Base-by-base conservation (phyloP, 2,113 vertebrate genomes). In the Turdus rufiventris region DNA sequence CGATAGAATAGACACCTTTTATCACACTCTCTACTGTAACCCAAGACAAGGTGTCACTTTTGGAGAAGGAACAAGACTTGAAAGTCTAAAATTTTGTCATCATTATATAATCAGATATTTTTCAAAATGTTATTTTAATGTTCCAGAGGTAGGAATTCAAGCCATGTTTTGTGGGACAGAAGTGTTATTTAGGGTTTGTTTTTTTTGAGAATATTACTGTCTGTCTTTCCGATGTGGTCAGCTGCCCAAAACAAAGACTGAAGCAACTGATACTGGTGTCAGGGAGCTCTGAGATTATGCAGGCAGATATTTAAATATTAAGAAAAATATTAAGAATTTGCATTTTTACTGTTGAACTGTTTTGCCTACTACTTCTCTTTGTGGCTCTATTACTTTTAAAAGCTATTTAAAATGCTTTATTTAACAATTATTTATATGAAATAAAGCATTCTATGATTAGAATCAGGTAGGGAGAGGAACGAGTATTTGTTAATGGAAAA, bases 401-500 rank as follows among this genome's bases (percentile, higher is more conserved):
- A 31, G 12, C 61, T 61, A 43, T 70, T 79, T 81, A 2, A 80
- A 83, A 45, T 33, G 43, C 61, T 91, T 67, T 61, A 56, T 78
- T 78, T 77, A 29, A 8, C 51, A 73, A 51, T 80, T 88, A 67
- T 58, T 83, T 84, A 20, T 58, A 50, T 79, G 54, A 45, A 8
- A 10, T 47, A 87, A 88, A 82, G 63, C 70, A 57, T 68, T 54
- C 80, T 53, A 56, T 73, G 12, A 65, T 72, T 88, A 60, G 75
- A 82, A 83, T 82, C 84, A 87, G 83, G 61, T 36, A 63, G 58
- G n/a, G 8, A 83, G n/a, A 20, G 5, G 34, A 8, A 53, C 47
- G 92, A 43, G 25, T 76, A 38, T 67, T 79, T 85, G 10, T 92
- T 94, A 90, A 73, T 76, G 60, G 48, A 54, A 96, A 72, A 93